These are phyloP conservation scores for Rapana venosa DNA, from an alignment of 2,888 invertebrate species.

Conservation along the genomic window DNA sequence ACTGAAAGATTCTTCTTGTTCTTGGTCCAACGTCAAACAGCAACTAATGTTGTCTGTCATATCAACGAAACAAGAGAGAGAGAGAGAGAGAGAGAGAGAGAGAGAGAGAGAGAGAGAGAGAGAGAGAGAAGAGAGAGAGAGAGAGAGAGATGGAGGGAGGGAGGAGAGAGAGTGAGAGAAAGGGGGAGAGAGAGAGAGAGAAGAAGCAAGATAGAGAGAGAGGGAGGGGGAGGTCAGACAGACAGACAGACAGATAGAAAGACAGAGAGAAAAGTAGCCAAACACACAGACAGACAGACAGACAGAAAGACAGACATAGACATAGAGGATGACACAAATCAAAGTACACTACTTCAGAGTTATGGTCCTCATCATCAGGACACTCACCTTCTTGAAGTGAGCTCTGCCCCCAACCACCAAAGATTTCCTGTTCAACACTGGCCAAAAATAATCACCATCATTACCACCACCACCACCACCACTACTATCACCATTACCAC, in stretches of 20 bases:
- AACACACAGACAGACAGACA: background rate
- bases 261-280: background rate
- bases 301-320: background rate
- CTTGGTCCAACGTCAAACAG: too few species aligned
- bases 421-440: too few species aligned
- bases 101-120: too few species aligned
- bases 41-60: too few species aligned
- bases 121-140: too few species aligned
- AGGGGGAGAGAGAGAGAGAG: background rate
- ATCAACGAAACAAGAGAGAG: too few species aligned
- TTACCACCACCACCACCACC: too few species aligned
- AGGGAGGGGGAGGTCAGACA: background rate
- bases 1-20: too few species aligned
- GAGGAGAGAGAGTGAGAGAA: background rate
- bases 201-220: background rate
- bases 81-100: too few species aligned
- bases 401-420: background rate
- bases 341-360: background rate
- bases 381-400: background rate
- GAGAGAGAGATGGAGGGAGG: too few species aligned
- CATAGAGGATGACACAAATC: background rate
- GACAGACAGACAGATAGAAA: background rate
- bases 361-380: background rate
- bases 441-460: too few species aligned
- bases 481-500: too few species aligned